Evolutionary conservation across 2,888 invertebrate species (phyloP).

Genomic region (Thymelicus acteon): DNA sequence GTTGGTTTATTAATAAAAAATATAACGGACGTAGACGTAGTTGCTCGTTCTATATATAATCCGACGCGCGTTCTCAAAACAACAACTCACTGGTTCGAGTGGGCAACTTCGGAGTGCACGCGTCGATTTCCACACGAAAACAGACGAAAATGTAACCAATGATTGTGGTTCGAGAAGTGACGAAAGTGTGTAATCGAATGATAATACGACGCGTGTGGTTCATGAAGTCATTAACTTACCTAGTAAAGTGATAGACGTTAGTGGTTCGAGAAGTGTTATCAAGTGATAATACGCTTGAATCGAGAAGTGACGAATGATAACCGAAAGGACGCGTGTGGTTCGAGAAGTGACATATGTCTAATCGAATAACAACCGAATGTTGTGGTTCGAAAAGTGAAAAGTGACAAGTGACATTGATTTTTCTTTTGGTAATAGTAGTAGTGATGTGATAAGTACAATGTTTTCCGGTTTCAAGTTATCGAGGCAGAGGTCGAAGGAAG

Average conservation of each 20-base stretch:
- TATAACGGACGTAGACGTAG: constrained; percentile 70
- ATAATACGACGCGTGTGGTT: neutral
- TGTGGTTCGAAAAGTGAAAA: neutral
- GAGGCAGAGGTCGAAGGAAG: constrained; percentile 61
- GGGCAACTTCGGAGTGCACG: constrained; percentile 27
- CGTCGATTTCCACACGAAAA: constrained; percentile 20
- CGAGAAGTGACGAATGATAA: too few species aligned
- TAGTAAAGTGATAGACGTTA: too few species aligned
- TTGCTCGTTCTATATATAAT: constrained; percentile 69
- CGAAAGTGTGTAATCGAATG: constrained; percentile 40
- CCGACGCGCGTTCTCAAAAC: constrained; percentile 72
- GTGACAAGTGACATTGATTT: neutral
- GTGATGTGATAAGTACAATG: constrained; percentile 61
- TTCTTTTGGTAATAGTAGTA: neutral
- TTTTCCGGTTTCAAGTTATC: constrained; percentile 85
- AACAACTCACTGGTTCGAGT: constrained; percentile 50
- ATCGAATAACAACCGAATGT: too few species aligned
- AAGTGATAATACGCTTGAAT: too few species aligned
- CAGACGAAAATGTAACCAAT: constrained; percentile 37
- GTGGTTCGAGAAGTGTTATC: too few species aligned
- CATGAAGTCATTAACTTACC: neutral
- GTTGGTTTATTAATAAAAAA: constrained; percentile 60
- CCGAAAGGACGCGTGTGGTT: too few species aligned
- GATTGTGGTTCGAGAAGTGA: constrained; percentile 49
- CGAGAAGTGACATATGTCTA: too few species aligned